These are phyloP conservation scores for Cairina moschata DNA, from an alignment of 2,113 vertebrate species.

Conservation along the genomic window DNA sequence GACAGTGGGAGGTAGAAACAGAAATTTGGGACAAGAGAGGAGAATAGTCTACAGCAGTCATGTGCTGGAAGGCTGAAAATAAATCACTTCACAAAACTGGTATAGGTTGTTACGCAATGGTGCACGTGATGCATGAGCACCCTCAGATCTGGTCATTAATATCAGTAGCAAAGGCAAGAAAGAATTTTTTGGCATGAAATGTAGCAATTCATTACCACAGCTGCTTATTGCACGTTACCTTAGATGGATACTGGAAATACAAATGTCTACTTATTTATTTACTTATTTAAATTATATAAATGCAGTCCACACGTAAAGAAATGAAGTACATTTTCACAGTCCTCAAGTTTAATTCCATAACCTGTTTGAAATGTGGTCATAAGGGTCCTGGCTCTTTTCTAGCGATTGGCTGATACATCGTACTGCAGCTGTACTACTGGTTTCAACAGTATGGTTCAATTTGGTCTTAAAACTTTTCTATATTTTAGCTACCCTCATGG, in stretches of 20 bases:
- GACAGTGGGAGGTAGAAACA: not conserved
- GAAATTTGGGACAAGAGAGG: constrained; percentile 37
- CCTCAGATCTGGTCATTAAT: not conserved
- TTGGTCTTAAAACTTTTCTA: not conserved
- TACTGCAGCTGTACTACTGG: not conserved
- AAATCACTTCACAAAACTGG: constrained; percentile 18
- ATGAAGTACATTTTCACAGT: not conserved
- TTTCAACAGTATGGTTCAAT: not conserved
- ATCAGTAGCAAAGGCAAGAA: not conserved
- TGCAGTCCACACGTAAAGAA: not conserved
- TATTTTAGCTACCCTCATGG: not conserved
- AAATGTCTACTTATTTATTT: not conserved
- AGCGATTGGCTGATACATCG: not conserved
- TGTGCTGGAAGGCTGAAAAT: constrained; percentile 59
- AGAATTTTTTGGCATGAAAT: not conserved
- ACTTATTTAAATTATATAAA: not conserved
- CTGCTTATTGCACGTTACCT: not conserved
- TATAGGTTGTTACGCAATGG: constrained; percentile 14
- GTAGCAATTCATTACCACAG: not conserved
- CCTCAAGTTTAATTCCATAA: not conserved
- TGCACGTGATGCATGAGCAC: not conserved
- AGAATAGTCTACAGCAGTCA: constrained; percentile 42
- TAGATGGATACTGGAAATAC: not conserved
- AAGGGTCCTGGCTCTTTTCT: not conserved
- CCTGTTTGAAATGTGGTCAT: not conserved